A percentile compares a stretch with the other conserved stretches of the same genome.
Conservation (phyloP, 2,113 vertebrate species). For the Ptilorrhoa leucosticta region DNA sequence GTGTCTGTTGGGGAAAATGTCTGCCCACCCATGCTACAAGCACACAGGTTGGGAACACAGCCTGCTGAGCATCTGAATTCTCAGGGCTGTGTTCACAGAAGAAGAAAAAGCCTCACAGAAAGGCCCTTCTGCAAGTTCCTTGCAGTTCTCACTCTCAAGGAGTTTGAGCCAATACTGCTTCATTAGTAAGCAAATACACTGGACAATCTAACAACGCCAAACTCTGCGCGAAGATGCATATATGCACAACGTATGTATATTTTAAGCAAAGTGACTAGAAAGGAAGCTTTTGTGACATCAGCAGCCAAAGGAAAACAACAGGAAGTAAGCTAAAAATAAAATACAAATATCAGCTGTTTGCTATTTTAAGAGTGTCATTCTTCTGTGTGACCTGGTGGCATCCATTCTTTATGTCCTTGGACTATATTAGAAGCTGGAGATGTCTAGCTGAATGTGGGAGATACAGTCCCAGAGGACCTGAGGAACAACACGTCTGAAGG, state of each 20-base stretch:
- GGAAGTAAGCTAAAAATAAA: constrained; percentile 43
- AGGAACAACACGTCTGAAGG: not conserved
- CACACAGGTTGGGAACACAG: not conserved
- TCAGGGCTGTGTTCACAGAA: not conserved
- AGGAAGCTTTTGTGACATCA: constrained; percentile 12
- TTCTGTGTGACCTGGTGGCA: not conserved
- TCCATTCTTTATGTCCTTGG: not conserved
- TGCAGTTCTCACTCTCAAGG: not conserved
- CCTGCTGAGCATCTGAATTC: not conserved
- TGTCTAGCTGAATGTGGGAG: not conserved
- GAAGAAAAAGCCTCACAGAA: not conserved
- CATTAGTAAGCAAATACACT: not conserved
- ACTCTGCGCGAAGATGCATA: not conserved
- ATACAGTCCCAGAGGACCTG: not conserved
- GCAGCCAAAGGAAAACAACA: not conserved
- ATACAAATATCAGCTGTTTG: not conserved
- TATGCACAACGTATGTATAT: not conserved
- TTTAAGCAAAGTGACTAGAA: not conserved
- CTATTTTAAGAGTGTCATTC: not conserved
- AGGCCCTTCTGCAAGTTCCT: not conserved
- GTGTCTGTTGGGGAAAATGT: not conserved
- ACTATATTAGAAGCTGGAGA: constrained; percentile 10
- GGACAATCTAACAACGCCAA: not conserved
- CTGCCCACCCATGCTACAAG: not conserved
- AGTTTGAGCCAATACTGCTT: not conserved